These are phyloP conservation scores for Phoronis australis DNA, from an alignment of 2,888 invertebrate species.

Conservation along the genomic window DNA sequence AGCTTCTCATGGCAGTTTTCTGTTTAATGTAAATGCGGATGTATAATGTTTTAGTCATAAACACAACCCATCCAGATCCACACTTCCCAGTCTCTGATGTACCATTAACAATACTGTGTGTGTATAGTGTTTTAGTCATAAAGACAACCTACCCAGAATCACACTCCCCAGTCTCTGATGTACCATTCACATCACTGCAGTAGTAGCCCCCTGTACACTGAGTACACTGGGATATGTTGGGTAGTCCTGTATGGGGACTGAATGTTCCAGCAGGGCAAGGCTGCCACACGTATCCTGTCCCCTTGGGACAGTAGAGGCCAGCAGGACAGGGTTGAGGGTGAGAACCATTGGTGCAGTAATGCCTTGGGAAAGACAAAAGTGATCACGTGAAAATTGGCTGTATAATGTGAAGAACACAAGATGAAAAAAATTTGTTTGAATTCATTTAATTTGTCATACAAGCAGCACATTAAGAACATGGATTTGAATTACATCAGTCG, in stretches of 20 bases:
- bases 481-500: no score
- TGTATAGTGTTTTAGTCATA: no score
- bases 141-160: slow-evolving; percentile 41
- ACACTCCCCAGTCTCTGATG: slow-evolving; percentile 36
- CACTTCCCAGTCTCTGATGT: slow-evolving; percentile 38
- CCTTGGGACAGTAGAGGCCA: slow-evolving; percentile 38
- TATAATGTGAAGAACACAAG: no score
- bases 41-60: no score
- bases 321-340: slow-evolving; percentile 35
- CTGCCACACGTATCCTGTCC: slow-evolving; percentile 35
- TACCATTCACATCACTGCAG: slow-evolving; percentile 34
- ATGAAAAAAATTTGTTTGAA: no score
- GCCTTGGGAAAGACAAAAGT: no score
- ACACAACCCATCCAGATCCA: slow-evolving; percentile 40
- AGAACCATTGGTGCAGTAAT: slow-evolving; percentile 35
- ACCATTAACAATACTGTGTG: no score
- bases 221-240: slow-evolving; percentile 33
- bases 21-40: no score
- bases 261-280: slow-evolving; percentile 44
- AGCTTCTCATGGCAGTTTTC: no score
- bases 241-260: slow-evolving; percentile 26
- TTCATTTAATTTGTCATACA: no score
- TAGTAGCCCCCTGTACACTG: slow-evolving; percentile 42
- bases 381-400: no score
- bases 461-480: no score